Base-by-base conservation (phyloP, 1,140 invertebrate genomes). In the Sinella curviseta region DNA sequence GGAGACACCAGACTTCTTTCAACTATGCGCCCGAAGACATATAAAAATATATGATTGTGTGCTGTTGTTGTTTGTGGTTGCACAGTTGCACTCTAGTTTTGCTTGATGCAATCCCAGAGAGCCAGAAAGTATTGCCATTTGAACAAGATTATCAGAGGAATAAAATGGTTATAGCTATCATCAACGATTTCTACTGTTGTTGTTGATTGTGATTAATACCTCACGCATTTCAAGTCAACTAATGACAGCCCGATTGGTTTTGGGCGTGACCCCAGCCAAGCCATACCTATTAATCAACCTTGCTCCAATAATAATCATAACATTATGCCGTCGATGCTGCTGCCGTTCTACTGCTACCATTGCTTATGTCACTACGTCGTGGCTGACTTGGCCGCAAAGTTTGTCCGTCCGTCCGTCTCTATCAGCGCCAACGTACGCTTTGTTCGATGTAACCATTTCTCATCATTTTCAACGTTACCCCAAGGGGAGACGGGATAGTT, bases 201-300 rank as follows among this genome's bases (percentile, higher is more conserved):
- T 76, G 74, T 31, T 76, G 74, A 76, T 76, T 76, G 48, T 55
- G 48, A 76, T 76, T 76, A 76, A 76, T 76, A 76, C 74, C 74
- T 76, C 35, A 76, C 74, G 74, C 35, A 54, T 76, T 33, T 70
- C 26, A n/a, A 33, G 28, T 48, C 65, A 70, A 48, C n/a, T 54
- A 55, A 76, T 55, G 74, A 76, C 74, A 76, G 39, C 74, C 74
- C 36, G 36, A 76, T 76, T 76, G 74, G 74, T 54, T 54, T 76
- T 48, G 74, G 74, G 74, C 74, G 74, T 39, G 48, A 39, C 48
- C 48, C 48, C 74, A 76, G 30, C 35, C 74, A 20, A 76, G 65
- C 65, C 65, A 70, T 31, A 54, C 74, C 74, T 76, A 76, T 76
- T 54, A 76, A 76, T 76, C 74, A 76, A 76, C 74, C 74, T 76